phyloP scores from a whole-genome alignment of 2,113 vertebrate species.

The Odobenus rosmarus region DNA sequence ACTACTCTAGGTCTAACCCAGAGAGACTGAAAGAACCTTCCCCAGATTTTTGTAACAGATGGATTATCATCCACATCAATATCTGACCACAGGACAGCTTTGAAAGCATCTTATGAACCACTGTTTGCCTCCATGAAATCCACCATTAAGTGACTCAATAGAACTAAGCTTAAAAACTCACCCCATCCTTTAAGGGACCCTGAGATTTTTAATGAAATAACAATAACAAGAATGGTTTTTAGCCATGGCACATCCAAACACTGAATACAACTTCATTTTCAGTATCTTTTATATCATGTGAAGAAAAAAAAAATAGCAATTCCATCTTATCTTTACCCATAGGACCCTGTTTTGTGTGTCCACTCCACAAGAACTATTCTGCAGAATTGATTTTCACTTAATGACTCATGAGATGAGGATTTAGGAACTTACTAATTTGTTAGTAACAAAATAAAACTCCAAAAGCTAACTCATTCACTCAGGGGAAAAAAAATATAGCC shows the following conservation, averaged over 20 bases:
- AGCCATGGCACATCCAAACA: slow-evolving; percentile 6
- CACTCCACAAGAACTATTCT: background rate
- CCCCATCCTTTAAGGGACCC: background rate
- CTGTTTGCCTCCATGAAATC: background rate
- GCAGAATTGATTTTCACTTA: background rate
- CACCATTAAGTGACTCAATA: background rate
- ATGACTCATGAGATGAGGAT: background rate
- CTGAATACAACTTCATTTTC: slow-evolving; percentile 6
- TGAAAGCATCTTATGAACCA: slow-evolving; percentile 19
- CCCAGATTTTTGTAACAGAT: slow-evolving; percentile 43
- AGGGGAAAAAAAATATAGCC: accelerated
- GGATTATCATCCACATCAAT: background rate
- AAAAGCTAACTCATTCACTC: background rate
- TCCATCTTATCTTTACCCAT: background rate
- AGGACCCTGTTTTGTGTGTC: background rate
- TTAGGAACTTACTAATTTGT: background rate
- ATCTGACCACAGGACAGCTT: background rate
- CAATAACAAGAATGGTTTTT: background rate
- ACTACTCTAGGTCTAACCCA: background rate
- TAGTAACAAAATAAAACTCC: slow-evolving; percentile 33
- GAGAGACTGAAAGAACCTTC: slow-evolving; percentile 36
- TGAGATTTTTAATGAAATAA: slow-evolving; percentile 17
- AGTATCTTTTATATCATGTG: slow-evolving; percentile 7
- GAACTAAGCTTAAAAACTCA: slow-evolving; percentile 4
- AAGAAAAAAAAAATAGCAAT: background rate